Evolutionary conservation across 1,140 invertebrate species (phyloP).

Genomic region (Orius laevigatus): DNA sequence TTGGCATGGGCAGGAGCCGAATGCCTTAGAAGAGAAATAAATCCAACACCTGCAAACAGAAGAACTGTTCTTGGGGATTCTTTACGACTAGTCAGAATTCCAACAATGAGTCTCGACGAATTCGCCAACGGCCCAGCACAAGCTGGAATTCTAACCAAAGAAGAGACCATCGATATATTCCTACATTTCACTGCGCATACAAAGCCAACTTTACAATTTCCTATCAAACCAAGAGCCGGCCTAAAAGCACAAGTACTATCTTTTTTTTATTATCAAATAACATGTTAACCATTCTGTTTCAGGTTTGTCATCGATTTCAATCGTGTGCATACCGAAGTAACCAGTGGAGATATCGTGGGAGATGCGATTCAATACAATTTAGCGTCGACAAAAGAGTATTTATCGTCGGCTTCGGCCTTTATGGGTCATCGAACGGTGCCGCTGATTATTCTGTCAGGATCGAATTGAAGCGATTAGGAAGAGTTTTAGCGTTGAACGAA

Average conservation of each 20-base stretch:
- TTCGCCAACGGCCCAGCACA: conserved; percentile 83
- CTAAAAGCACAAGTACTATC: conserved; percentile 64
- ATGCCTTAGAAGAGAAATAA: conserved; percentile 60
- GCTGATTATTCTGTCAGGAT: conserved; percentile 83
- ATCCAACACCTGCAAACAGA: conserved; percentile 42
- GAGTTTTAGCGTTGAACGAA: conserved; percentile 72
- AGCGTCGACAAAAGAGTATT: conserved; percentile 84
- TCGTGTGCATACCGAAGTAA: conserved; percentile 91
- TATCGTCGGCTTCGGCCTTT: conserved; percentile 80
- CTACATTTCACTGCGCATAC: conserved; percentile 67
- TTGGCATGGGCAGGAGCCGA: conserved; percentile 76
- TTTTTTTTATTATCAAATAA: background rate
- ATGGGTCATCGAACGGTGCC: conserved; percentile 80
- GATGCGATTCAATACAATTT: conserved; percentile 86
- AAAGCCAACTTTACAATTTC: conserved; percentile 68
- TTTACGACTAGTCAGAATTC: conserved; percentile 70
- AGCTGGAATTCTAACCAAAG: conserved; percentile 67
- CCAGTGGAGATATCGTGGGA: conserved; percentile 82
- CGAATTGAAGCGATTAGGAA: conserved; percentile 69
- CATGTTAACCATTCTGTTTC: conserved; percentile 20
- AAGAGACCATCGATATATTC: conserved; percentile 86
- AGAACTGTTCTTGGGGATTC: conserved; percentile 56
- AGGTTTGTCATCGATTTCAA: conserved; percentile 87
- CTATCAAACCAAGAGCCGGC: conserved; percentile 62
- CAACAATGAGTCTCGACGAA: conserved; percentile 78